Percentiles rank a stretch among this genome's conserved stretches.
Evolutionary conservation across 2,113 vertebrate genomes (phyloP).

Genomic region (Colius striatus): DNA sequence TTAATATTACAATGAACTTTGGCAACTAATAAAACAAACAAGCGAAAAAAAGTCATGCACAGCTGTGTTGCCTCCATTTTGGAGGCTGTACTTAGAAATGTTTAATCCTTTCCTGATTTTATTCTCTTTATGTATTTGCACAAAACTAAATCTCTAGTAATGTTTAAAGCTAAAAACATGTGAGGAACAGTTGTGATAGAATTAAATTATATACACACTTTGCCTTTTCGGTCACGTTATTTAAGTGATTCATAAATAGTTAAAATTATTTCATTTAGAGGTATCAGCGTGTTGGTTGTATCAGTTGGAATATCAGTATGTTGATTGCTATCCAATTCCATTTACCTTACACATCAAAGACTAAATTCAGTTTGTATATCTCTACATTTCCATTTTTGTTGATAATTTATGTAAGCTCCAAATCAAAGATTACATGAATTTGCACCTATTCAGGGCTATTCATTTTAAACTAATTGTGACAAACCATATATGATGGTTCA

Average conservation of each 20-base stretch:
- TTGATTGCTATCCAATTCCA: neutral
- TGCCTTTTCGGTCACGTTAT: neutral
- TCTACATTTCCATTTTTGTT: neutral
- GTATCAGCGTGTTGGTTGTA: neutral
- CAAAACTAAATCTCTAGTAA: neutral
- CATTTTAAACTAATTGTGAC: neutral
- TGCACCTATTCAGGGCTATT: neutral
- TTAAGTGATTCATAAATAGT: neutral
- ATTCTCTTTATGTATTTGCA: neutral
- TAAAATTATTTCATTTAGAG: neutral
- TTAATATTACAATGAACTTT: neutral
- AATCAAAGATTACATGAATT: neutral
- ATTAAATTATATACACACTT: neutral
- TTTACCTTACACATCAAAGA: neutral
- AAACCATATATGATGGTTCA: neutral
- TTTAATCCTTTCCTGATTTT: neutral
- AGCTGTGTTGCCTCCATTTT: neutral
- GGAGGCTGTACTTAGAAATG: neutral
- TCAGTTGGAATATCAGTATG: neutral
- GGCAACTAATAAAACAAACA: neutral
- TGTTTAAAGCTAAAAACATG: neutral
- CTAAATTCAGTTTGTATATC: neutral
- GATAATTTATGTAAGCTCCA: neutral
- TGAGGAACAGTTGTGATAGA: neutral
- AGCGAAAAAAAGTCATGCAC: neutral